Base-by-base conservation (phyloP, 2,888 invertebrate genomes). In the Drosophila histrio region DNA sequence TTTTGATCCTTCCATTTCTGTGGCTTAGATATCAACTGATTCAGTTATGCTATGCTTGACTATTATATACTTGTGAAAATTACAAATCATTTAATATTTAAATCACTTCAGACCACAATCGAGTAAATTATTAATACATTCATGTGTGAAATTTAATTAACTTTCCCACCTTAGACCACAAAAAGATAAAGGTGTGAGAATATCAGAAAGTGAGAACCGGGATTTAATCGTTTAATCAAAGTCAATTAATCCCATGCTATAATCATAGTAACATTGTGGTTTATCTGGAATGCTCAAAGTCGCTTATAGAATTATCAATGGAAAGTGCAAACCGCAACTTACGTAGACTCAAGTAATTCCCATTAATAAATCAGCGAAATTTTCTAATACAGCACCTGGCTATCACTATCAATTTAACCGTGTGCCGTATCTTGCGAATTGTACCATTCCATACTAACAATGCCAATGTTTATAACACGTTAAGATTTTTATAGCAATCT, bases 401-500 rank as follows among this genome's bases (percentile, higher is more conserved):
- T 38, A 41, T 43, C 44, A 24, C 6, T 54, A 65, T 50, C 36
- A 36, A 6, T 15, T 26, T 28, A 32, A n/a, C 53, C 47, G 36
- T 69, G 19, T 34, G 17, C 46, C 30, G 30, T 50, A 41, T 36
- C 39, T 30, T 7, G 6, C n/a, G 21, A 26, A 28, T 21, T 28
- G 11, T 22, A 38, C n/a, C 15, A 38, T 47, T 15, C 15, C n/a
- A 21, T 49, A 19, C 5, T 47, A 17, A 43, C 77, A 62, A 59
- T 71, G 57, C 8, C 58, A 70, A 49, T 22, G 28, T 61, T 61
- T 68, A 61, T 41, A 43, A 6, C 8, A 15, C 2, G n/a, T 17
- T 47, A 53, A 22, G 60, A 71, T 72, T 72, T 73, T 52, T 60
- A 71, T 44, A 17, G 8, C 26, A 11, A 13, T 7, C 8, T 17